phyloP scores from a whole-genome alignment of 2,888 invertebrate species.

The Diarsia brunnea region DNA sequence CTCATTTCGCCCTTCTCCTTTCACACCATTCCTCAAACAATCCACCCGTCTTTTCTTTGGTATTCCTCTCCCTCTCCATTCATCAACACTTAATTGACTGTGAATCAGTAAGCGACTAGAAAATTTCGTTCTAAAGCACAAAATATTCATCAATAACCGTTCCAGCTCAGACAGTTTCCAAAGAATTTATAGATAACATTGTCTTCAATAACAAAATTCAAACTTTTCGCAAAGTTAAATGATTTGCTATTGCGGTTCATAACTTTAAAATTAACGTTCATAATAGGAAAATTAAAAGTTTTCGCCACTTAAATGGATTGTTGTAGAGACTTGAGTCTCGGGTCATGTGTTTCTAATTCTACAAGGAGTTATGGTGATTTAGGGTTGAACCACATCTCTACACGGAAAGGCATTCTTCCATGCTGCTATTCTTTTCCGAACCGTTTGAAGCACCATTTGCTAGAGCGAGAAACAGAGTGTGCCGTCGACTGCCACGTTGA shows the following conservation, averaged over 20 bases:
- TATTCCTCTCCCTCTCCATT: not conserved
- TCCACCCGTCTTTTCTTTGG: not conserved
- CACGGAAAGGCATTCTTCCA: not conserved
- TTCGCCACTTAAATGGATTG: not conserved
- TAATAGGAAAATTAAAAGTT: slow-evolving; percentile 12
- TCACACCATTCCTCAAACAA: not conserved
- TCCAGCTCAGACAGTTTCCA: not conserved
- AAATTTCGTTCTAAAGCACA: not conserved
- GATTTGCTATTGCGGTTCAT: not conserved
- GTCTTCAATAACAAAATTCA: not conserved
- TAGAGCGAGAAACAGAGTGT: not conserved
- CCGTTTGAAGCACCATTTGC: not conserved
- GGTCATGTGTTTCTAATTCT: not conserved
- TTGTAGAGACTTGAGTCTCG: not conserved
- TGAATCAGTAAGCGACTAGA: not conserved
- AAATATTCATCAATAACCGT: not conserved
- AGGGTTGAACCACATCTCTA: not conserved
- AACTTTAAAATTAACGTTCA: slow-evolving; percentile 1
- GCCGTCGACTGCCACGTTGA: no score
- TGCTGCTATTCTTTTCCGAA: not conserved
- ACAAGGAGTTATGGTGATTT: not conserved
- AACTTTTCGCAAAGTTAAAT: not conserved
- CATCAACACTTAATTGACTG: not conserved
- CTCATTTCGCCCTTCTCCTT: not conserved
- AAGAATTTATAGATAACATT: slow-evolving; percentile 9